Conservation (phyloP, 2,797 vertebrate species). For the Phataginus tricuspis region DNA sequence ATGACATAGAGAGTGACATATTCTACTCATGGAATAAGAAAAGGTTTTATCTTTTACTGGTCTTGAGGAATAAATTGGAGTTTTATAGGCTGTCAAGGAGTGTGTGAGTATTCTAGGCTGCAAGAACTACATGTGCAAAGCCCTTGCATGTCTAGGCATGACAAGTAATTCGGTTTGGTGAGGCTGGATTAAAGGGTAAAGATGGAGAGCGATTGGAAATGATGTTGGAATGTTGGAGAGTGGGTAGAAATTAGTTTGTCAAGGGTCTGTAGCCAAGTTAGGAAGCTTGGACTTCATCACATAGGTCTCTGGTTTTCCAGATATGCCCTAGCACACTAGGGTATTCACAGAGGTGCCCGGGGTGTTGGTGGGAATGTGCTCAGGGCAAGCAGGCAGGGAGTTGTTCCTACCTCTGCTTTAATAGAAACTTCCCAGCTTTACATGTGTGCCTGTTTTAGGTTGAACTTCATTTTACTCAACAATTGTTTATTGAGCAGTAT, state of each 20-base stretch:
- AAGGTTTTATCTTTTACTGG: background rate
- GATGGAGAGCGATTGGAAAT: background rate
- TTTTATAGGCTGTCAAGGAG: constrained; percentile 6
- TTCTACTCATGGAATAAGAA: constrained; percentile 11
- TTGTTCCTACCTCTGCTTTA: background rate
- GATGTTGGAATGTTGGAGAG: background rate
- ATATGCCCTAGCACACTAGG: background rate
- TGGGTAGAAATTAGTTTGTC: background rate
- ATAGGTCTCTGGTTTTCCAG: background rate
- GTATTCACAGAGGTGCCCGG: background rate
- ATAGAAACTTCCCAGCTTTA: background rate
- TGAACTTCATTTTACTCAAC: background rate
- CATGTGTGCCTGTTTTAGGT: background rate
- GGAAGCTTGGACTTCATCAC: background rate
- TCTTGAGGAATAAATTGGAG: constrained; percentile 28
- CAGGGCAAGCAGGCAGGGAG: background rate
- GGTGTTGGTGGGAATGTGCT: background rate
- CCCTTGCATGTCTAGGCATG: background rate
- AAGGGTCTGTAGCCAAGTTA: background rate
- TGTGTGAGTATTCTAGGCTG: background rate
- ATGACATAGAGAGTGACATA: background rate
- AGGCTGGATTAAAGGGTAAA: background rate
- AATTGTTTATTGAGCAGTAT: background rate
- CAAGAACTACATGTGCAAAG: background rate
- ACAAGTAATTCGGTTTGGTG: background rate